A percentile compares a stretch with the other conserved stretches of the same genome.
Conservation (phyloP, 2,113 vertebrate species). For the Hippoglossus stenolepis region DNA sequence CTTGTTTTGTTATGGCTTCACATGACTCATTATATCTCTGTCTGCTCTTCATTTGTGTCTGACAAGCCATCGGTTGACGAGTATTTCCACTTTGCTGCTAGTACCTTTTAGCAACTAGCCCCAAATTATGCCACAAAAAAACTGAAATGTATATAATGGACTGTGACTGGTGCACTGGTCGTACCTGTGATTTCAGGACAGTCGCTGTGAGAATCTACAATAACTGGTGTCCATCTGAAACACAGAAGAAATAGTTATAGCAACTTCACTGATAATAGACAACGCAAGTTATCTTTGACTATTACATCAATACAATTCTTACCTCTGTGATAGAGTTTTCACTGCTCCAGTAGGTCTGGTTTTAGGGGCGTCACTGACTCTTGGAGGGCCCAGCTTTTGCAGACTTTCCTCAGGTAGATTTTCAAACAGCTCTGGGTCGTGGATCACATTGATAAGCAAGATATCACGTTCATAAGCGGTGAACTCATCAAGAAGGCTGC, state of each 20-base stretch:
- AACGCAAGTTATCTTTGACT: background rate
- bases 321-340: constrained; percentile 38
- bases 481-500: constrained; percentile 79
- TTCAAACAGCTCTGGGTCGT: constrained; percentile 92
- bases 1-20: background rate
- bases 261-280: background rate
- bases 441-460: constrained; percentile 88
- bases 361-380: constrained; percentile 14
- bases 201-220: background rate
- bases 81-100: background rate
- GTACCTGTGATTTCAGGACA: constrained; percentile 50
- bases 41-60: background rate
- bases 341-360: background rate
- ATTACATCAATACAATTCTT: background rate
- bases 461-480: constrained; percentile 89
- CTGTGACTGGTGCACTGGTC: background rate
- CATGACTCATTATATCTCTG: background rate
- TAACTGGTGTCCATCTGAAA: constrained; percentile 57
- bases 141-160: background rate
- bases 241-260: constrained; percentile 21
- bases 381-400: constrained; percentile 51
- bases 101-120: too few species aligned
- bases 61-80: background rate
- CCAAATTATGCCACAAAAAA: background rate
- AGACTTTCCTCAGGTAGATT: constrained; percentile 59